Evolutionary conservation across 2,113 vertebrate genomes (phyloP), one percentile per base, ranked within the genome.

Genomic region (Boulengeromyrus knoepffleri): DNA sequence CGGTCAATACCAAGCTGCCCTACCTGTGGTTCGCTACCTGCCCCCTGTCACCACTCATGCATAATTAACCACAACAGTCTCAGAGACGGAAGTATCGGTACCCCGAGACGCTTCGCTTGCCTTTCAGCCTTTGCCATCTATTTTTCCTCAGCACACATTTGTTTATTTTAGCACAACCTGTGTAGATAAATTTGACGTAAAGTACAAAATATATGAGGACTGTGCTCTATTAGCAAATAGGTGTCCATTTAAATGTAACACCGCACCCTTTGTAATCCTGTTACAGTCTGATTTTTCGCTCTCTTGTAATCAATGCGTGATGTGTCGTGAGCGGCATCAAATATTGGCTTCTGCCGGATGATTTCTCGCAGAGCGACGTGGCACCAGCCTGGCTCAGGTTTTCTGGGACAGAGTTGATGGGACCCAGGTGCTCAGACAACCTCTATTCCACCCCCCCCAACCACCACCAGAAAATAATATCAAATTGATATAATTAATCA

Each of bases 401-500:
- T 45, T 47, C 83, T 85, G 21, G 83, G 42, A 24, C 83, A 24
- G 80, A 85, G 83, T 47, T 85, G 83, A 85, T 85, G 83, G 83
- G 45, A 47, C 83, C 21, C 83, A 85, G 83, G 45, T 85, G 83
- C 19, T 85, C 36, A 45, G 45, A n/a, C 83, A 85, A 85, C 80
- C 45, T 47, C 21, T 45, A 85, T n/a, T 9, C 36, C 15, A 0
- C 42, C n/a, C 0, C 52, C 70, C 13, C 13, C 24, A 42, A 45
- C 70, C 74, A 17, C 27, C 36, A 27, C 24, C 80, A 84, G 21
- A n/a, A 87, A 87, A 53, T 31, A 31, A 87, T 87, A 87, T 52
- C 47, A 87, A 87, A 87, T 52, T 87, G 85, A 87, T 52, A 53
- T 53, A 87, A 87, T 87, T 87, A 87, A 87, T 87, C 47, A 87